Evolutionary conservation across 2,113 vertebrate species (phyloP).

Genomic region (Geothlypis trichas): DNA sequence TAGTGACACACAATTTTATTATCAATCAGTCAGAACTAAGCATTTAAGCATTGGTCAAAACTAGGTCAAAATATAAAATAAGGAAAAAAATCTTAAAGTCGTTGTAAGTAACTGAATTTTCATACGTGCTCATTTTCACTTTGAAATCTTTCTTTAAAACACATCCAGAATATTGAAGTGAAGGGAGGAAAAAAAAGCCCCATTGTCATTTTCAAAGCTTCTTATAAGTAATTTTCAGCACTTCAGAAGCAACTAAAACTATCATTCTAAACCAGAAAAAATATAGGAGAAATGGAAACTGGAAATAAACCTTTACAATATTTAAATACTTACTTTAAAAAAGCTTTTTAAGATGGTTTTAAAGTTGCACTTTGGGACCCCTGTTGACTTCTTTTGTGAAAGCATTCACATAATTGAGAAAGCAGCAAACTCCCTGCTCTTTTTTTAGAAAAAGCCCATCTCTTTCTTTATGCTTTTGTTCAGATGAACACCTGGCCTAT

Average conservation of each 20-base stretch:
- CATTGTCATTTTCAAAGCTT: not conserved
- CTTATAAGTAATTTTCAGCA: not conserved
- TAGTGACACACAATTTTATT: not conserved
- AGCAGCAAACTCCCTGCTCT: not conserved
- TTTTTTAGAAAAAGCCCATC: not conserved
- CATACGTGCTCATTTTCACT: not conserved
- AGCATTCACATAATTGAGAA: not conserved
- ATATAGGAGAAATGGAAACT: not conserved
- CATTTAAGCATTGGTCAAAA: not conserved
- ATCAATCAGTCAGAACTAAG: not conserved
- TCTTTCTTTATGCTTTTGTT: constrained; percentile 27
- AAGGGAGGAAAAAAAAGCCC: fast-evolving
- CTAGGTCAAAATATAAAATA: not conserved
- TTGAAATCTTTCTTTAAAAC: not conserved
- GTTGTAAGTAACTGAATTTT: not conserved
- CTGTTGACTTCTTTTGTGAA: constrained; percentile 15
- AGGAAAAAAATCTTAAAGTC: not conserved
- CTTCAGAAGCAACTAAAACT: not conserved
- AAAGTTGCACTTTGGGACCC: constrained; percentile 1
- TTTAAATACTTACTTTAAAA: constrained; percentile 4
- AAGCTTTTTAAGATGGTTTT: not conserved
- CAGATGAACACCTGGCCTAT: constrained; percentile 52
- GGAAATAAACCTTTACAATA: not conserved
- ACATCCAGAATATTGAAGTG: not conserved
- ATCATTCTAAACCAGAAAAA: not conserved